Base-by-base conservation (phyloP, 2,888 invertebrate genomes). In the Phymatocera aterrima region DNA sequence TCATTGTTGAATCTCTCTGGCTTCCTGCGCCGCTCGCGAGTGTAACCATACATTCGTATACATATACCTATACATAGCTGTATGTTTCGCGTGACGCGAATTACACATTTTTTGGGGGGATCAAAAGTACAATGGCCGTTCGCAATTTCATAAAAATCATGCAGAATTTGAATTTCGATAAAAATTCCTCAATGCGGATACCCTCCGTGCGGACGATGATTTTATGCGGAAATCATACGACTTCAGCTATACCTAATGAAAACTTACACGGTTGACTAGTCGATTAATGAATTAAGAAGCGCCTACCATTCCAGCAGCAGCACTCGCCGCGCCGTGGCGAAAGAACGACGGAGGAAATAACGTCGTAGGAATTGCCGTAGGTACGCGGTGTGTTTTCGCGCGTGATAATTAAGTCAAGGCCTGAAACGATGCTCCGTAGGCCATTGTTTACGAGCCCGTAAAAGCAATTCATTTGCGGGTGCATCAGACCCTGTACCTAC, bases 401-500 rank as follows among this genome's bases (percentile, higher is more conserved):
- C 75, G 75, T 75, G 75, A 75, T 75, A 75, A 75, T 75, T 40
- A 28, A 75, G 75, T 75, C 75, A 75, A 75, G 75, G 75, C 54
- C 57, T 40, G 40, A 54, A 57, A 28, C 75, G 75, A 75, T 57
- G 21, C 75, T 57, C 75, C 57, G 60, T 75, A 57, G 75, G 57
- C 75, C 75, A 75, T 75, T 75, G 75, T 75, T 57, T 24, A 40
- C 75, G 40, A 21, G 43, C 51, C 40, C 28, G 75, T 57, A 72
- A 51, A 72, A 72, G 72, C 51, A 51, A 51, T 72, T 51, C 31
- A 51, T 48, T 51, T 48, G 28, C n/a, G 18, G 34, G 51, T 48
- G 51, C 48, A 48, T 51, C 51, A 48, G 72, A 68, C 68, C 51
- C 34, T 34, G 60, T 18, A 37, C 12, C 12, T 12, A 28, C 12